Evolutionary conservation across 2,113 vertebrate genomes (phyloP).

Genomic region (Eulemur rufifrons): DNA sequence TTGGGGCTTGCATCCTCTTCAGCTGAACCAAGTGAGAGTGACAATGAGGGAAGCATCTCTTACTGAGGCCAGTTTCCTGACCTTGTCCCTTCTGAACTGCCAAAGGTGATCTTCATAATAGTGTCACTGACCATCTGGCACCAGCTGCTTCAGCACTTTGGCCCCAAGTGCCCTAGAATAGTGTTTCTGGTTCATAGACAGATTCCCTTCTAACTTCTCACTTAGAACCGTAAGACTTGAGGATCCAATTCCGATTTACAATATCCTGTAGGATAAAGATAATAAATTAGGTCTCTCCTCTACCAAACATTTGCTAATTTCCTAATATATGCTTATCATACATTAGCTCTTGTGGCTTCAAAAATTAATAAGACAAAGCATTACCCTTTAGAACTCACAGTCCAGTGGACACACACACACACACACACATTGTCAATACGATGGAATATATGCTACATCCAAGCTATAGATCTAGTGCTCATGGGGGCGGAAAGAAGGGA

Average conservation of each 20-base stretch:
- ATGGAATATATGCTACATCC: background rate
- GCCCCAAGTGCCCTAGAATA: background rate
- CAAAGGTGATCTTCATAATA: fast-evolving
- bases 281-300: background rate
- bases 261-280: background rate
- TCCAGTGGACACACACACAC: background rate
- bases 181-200: background rate
- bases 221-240: background rate
- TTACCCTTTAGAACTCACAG: background rate
- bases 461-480: background rate
- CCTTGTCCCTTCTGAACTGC: background rate
- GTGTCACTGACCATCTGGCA: background rate
- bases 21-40: background rate
- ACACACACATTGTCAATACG: background rate
- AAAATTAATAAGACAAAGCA: background rate
- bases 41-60: background rate
- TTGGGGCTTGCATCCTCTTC: background rate
- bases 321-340: background rate
- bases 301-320: background rate
- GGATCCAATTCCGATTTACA: background rate
- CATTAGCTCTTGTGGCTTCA: background rate
- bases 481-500: background rate
- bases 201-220: background rate
- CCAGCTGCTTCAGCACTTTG: background rate
- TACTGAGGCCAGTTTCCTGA: background rate